Evolutionary conservation across 2,797 vertebrate genomes (phyloP), one percentile per base, ranked within the genome.

Genomic region (Tympanoctomys barrerae): DNA sequence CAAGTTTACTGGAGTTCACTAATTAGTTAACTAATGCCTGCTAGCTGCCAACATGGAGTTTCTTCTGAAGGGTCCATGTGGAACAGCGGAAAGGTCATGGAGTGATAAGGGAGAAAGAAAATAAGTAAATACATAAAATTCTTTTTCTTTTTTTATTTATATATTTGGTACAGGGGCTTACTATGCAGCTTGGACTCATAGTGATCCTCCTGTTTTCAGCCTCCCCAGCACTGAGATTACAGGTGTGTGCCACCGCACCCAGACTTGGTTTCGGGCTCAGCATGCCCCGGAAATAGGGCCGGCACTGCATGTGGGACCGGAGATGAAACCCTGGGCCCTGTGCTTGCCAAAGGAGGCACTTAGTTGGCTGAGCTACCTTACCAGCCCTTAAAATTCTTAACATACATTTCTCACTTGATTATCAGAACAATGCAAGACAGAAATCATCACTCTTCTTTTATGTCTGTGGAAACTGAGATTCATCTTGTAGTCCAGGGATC

Each of bases 401-500:
- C 42, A 91, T 33, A 18, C 4, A 39, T 87, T 46, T 96, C 75
- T 94, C 52, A 39, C 64, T 80, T 66, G 68, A 87, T 59, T 54
- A 75, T 94, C 68, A 52, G 54, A 46, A 77, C n/a, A 96, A 36
- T 18, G 82, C n/a, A 42, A 88, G 64, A 75, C 70, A 71, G 85
- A 83, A 91, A 96, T 57, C 1, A 93, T 12, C 87, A 18, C 42
- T 96, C 42, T 91, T 82, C 68, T 68, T 83, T 80, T 73, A 57
- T 59, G 54, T 66, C 11, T 33, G 0, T 83, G 79, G 77, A 96
- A 89, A 87, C n/a, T 68, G 77, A 90, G 70, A 39, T 31, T 86
- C 31, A n/a, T 66, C 83, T 94, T 86, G 90, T 86, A 31, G 2
- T 77, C 70, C 46, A 46, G 77, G 89, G 62, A 75, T 88, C 57